Evolutionary conservation across 2,888 invertebrate genomes (phyloP).

Genomic region (Ganaspis brasiliensis): DNA sequence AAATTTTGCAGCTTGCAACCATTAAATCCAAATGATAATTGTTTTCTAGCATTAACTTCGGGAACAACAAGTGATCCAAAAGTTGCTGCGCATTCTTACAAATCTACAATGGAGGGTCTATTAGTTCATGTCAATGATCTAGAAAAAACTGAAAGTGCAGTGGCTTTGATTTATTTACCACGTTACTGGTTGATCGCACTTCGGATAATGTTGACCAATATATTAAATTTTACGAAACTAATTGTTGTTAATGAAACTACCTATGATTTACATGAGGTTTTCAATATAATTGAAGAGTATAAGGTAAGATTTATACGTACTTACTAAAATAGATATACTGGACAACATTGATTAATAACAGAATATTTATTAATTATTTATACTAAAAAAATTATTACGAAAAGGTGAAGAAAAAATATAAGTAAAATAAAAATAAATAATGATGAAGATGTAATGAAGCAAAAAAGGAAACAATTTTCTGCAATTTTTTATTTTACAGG

Average conservation of each 20-base stretch:
- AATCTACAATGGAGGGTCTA: neutral
- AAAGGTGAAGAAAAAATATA: no score
- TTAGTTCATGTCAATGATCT: neutral
- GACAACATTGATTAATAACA: no score
- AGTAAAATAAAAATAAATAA: no score
- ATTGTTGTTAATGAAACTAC: neutral
- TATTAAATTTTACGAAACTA: neutral
- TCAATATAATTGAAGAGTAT: neutral
- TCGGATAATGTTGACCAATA: neutral
- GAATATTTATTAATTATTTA: no score
- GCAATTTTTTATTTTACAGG: neutral
- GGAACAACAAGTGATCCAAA: neutral
- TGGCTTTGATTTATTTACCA: neutral
- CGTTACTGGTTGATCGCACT: neutral
- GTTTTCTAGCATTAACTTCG: neutral
- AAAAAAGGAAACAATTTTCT: no score
- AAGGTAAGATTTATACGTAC: neutral
- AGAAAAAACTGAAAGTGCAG: neutral
- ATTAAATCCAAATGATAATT: neutral
- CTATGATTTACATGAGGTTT: neutral
- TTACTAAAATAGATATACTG: no score
- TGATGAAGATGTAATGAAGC: no score
- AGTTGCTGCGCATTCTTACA: neutral
- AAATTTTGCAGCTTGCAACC: conserved; percentile 60
- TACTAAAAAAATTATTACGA: no score